These are phyloP conservation scores for Harmothoe impar DNA, from an alignment of 2,888 invertebrate species.

Conservation along the genomic window DNA sequence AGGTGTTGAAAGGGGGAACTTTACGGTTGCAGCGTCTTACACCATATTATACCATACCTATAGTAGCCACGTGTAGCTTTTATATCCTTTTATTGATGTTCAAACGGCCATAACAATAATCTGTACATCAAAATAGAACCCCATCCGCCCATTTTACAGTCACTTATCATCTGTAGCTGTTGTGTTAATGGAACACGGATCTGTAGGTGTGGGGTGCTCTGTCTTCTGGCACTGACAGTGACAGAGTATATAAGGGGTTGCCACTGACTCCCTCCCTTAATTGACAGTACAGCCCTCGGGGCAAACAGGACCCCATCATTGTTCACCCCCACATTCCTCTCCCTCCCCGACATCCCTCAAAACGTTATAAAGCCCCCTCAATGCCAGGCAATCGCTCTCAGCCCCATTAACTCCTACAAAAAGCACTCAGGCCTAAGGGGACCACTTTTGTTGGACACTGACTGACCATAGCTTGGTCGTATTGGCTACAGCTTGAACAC, in stretches of 20 bases:
- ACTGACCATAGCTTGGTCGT: not conserved
- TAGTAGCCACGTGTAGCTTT: too few relatives aligned
- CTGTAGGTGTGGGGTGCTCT: not conserved
- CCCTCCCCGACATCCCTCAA: conserved; percentile 8
- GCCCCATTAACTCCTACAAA: conserved; percentile 34
- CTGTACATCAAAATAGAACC: not conserved
- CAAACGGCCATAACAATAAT: not conserved
- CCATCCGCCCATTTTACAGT: too few relatives aligned
- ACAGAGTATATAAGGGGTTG: not conserved
- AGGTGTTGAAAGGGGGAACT: too few relatives aligned
- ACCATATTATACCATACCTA: not conserved
- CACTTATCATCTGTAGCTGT: not conserved
- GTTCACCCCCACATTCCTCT: not conserved
- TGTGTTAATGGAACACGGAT: not conserved
- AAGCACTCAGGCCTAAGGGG: not conserved
- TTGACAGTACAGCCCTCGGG: not conserved
- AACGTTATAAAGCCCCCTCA: not conserved
- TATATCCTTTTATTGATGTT: conserved; percentile 29
- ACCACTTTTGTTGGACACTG: not conserved
- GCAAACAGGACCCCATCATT: conserved; percentile 13
- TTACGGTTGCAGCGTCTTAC: not conserved
- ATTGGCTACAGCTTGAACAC: not conserved
- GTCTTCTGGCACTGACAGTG: conserved; percentile 3
- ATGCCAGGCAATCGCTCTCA: not conserved
- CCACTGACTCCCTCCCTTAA: not conserved